Percentiles rank a stretch among this genome's conserved stretches.
Conservation (phyloP, 2,888 invertebrate genomes). For the Thalpophila matura region DNA sequence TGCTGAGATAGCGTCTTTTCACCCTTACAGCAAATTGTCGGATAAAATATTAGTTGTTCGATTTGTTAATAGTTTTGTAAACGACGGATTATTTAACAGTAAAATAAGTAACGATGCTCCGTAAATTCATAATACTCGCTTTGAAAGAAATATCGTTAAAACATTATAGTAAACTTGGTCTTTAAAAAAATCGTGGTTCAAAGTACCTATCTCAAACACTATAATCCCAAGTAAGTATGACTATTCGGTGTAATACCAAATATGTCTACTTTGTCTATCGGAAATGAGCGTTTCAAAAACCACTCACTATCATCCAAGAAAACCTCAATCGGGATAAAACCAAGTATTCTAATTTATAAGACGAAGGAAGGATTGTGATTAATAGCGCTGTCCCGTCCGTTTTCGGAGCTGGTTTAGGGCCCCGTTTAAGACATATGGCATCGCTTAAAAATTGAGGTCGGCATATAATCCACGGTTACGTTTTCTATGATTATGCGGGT, state of each 20-base stretch:
- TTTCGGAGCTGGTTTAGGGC: slow-evolving; percentile 35
- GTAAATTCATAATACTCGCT: no score
- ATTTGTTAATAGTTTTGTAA: slow-evolving; percentile 67
- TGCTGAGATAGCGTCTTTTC: slow-evolving; percentile 64
- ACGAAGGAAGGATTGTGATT: slow-evolving; percentile 56
- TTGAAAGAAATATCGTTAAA: no score
- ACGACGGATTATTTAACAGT: slow-evolving; percentile 21
- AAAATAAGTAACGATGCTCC: not conserved
- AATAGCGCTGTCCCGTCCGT: slow-evolving; percentile 50
- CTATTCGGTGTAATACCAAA: no score
- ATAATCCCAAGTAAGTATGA: no score
- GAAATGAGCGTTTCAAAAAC: not conserved
- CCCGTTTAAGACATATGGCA: slow-evolving; percentile 65
- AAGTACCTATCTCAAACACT: no score
- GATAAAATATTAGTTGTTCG: slow-evolving; percentile 62
- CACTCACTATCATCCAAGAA: slow-evolving; percentile 9
- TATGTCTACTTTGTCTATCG: not conserved
- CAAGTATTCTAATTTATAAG: slow-evolving; percentile 60
- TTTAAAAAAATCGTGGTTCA: no score
- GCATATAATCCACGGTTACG: slow-evolving; percentile 82
- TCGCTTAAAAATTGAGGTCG: slow-evolving; percentile 83
- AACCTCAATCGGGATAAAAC: slow-evolving; percentile 44
- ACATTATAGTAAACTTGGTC: no score
- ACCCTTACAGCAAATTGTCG: slow-evolving; percentile 65
- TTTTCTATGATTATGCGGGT: slow-evolving; percentile 87